Evolutionary conservation across 2,113 vertebrate genomes (phyloP).

Genomic region (Mungos mungo): DNA sequence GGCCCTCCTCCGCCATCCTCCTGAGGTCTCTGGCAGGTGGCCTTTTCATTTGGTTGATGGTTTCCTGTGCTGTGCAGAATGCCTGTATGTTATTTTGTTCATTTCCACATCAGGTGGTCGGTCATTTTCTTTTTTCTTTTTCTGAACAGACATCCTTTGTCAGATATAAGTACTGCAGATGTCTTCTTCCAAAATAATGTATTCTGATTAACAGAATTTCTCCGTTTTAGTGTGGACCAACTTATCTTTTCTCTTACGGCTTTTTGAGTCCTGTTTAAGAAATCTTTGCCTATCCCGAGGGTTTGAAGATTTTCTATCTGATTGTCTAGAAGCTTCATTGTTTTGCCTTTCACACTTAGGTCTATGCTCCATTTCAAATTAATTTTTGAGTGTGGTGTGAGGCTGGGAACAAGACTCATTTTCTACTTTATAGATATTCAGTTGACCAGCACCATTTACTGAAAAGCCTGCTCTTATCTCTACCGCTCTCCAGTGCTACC

Average conservation of each 20-base stretch:
- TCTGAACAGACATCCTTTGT: not conserved
- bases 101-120: not conserved
- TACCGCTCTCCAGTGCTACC: too few species aligned
- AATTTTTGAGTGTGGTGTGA: not conserved
- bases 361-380: not conserved
- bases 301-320: not conserved
- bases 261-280: not conserved
- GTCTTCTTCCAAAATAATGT: not conserved
- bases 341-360: not conserved
- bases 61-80: not conserved
- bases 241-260: not conserved
- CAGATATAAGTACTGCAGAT: not conserved
- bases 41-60: not conserved
- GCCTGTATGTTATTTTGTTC: not conserved
- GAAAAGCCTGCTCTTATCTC: not conserved
- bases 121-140: not conserved
- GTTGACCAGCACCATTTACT: not conserved
- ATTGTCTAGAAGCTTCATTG: not conserved
- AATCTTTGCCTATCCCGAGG: not conserved
- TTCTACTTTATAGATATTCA: not conserved
- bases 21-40: not conserved
- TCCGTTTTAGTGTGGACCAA: not conserved
- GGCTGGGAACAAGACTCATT: not conserved
- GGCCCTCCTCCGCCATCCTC: not conserved
- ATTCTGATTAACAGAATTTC: not conserved